phyloP scores from a whole-genome alignment of 2,888 invertebrate genomes.

The Galerucella nymphaeae region DNA sequence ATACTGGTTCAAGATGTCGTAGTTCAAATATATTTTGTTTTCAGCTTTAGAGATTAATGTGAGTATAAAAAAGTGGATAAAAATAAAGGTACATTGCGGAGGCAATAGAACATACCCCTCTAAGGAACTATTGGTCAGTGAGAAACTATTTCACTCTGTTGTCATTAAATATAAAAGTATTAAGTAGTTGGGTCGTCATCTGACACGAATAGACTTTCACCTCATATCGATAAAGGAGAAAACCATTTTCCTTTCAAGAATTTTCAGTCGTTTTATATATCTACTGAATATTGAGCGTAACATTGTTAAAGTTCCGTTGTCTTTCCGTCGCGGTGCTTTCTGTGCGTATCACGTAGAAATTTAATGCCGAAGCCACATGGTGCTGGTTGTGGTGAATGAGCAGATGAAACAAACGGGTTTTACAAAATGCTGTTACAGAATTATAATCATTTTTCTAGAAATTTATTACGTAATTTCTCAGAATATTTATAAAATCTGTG shows the following conservation, averaged over 20 bases:
- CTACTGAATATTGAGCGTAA: constrained; percentile 5
- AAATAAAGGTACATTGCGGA: no score
- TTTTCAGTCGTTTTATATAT: background rate
- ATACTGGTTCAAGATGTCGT: background rate
- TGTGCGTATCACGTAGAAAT: constrained; percentile 11
- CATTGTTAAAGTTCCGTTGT: background rate
- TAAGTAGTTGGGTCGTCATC: background rate
- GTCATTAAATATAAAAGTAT: background rate
- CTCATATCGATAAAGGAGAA: background rate
- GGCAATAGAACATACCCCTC: no score
- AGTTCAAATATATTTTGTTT: background rate
- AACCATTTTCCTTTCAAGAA: background rate
- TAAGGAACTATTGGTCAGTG: no score
- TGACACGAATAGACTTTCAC: background rate
- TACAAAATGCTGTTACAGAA: background rate
- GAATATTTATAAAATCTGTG: no score
- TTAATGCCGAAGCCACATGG: constrained; percentile 7
- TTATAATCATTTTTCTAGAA: background rate
- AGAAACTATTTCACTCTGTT: no score
- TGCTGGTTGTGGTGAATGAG: background rate
- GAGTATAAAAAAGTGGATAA: no score
- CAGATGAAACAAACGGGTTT: background rate
- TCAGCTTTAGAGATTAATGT: background rate
- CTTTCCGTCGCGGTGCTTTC: background rate
- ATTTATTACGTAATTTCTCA: background rate